Conservation (phyloP, 2,797 vertebrate genomes). For the Spinus olivaceus region DNA sequence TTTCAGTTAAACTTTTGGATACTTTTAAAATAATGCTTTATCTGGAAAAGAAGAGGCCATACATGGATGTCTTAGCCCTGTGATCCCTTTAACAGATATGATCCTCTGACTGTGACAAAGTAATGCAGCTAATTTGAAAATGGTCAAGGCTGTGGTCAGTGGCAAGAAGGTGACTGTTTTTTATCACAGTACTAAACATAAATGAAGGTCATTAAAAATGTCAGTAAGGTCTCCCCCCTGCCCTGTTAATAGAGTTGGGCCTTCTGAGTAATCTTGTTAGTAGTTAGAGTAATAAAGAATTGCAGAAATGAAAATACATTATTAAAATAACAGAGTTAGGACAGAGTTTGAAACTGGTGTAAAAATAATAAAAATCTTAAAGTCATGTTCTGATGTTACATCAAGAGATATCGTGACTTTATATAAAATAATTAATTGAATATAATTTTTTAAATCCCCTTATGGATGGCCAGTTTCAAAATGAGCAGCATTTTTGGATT, state of each 20-base stretch:
- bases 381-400: background rate
- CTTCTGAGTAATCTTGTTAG: background rate
- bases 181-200: background rate
- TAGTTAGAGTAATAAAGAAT: background rate
- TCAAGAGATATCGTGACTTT: background rate
- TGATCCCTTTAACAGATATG: background rate
- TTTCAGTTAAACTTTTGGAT: background rate
- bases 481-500: background rate
- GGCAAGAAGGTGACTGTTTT: background rate
- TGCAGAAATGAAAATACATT: background rate
- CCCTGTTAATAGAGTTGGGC: background rate
- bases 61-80: background rate
- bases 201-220: background rate
- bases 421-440: background rate
- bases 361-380: constrained; percentile 27
- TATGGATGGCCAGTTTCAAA: background rate
- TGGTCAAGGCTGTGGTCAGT: background rate
- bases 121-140: background rate
- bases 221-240: rapidly evolving
- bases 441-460: background rate
- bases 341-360: background rate
- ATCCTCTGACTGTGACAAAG: background rate
- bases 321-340: background rate
- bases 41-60: background rate
- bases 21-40: background rate